A percentile compares a stretch with the other conserved stretches of the same genome.
Evolutionary conservation across 1,140 invertebrate genomes (phyloP).

Genomic region (Bombus consobrinus): DNA sequence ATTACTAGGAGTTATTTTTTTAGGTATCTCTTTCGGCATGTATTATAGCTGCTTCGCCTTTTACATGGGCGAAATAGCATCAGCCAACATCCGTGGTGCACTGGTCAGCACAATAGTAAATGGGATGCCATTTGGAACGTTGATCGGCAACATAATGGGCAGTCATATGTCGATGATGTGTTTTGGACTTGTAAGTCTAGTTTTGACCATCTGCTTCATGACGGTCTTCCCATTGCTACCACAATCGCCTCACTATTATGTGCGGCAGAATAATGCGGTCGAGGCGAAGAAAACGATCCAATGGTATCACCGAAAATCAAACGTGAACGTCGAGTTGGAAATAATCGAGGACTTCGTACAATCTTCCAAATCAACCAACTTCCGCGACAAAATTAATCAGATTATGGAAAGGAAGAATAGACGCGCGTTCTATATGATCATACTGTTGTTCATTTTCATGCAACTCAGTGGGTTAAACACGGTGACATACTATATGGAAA

Average conservation of each 20-base stretch:
- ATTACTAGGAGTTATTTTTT: neutral
- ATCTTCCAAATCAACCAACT: conserved; percentile 20
- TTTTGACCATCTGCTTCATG: conserved; percentile 83
- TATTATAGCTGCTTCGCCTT: conserved; percentile 86
- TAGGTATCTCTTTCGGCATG: conserved; percentile 80
- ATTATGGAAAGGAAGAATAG: conserved; percentile 80
- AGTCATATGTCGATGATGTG: conserved; percentile 84
- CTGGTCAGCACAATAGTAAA: conserved; percentile 84
- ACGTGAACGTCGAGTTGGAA: conserved; percentile 64
- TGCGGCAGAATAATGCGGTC: conserved; percentile 84
- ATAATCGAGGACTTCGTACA: conserved; percentile 65
- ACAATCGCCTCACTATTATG: conserved; percentile 88
- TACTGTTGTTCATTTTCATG: conserved; percentile 88
- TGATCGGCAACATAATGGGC: conserved; percentile 87
- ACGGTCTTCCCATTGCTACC: conserved; percentile 87
- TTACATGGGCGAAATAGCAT: conserved; percentile 87
- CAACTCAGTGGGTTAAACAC: conserved; percentile 90
- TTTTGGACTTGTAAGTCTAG: conserved; percentile 84
- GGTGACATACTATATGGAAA: conserved; percentile 89
- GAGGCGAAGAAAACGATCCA: conserved; percentile 79
- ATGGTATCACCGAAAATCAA: conserved; percentile 70
- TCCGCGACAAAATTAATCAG: conserved; percentile 42
- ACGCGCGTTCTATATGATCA: conserved; percentile 85
- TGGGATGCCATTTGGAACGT: conserved; percentile 84
- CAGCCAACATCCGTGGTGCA: conserved; percentile 86